These are phyloP conservation scores for Leptonema lineaticorne DNA, from an alignment of 1,140 invertebrate genomes.

Conservation along the genomic window DNA sequence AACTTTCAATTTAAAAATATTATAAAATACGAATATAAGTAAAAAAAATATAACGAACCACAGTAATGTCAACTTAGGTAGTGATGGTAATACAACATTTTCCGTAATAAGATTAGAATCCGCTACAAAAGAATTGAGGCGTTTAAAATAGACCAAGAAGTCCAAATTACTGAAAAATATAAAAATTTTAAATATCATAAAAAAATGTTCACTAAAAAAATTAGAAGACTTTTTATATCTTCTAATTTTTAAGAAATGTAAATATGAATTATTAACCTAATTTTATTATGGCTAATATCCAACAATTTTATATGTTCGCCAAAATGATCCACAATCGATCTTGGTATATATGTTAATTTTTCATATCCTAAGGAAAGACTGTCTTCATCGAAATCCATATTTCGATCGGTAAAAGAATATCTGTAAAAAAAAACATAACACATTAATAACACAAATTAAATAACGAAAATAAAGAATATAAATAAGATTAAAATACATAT, in stretches of 20 bases:
- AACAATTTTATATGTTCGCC: conserved; percentile 58
- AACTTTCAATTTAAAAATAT: neutral
- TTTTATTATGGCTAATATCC: conserved; percentile 72
- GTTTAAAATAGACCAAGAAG: neutral
- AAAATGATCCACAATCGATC: conserved; percentile 58
- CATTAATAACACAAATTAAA: neutral
- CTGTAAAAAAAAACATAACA: neutral
- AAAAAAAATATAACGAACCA: neutral
- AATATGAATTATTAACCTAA: conserved; percentile 57
- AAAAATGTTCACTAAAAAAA: neutral
- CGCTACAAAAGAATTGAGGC: neutral
- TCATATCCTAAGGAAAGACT: conserved; percentile 62
- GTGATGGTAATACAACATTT: conserved; percentile 18
- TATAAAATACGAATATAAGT: neutral
- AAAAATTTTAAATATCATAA: neutral
- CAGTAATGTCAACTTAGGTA: neutral
- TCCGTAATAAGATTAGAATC: conserved; percentile 13
- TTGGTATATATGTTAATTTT: conserved; percentile 58
- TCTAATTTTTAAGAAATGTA: neutral
- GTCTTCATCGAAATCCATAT: conserved; percentile 48
- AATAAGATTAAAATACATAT: neutral
- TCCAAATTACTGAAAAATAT: conserved; percentile 1
- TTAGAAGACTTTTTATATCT: neutral
- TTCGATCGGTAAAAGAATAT: neutral
- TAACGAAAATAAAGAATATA: neutral